phyloP scores from a whole-genome alignment of 2,888 invertebrate genomes.

The Drosophila fungiperda region DNA sequence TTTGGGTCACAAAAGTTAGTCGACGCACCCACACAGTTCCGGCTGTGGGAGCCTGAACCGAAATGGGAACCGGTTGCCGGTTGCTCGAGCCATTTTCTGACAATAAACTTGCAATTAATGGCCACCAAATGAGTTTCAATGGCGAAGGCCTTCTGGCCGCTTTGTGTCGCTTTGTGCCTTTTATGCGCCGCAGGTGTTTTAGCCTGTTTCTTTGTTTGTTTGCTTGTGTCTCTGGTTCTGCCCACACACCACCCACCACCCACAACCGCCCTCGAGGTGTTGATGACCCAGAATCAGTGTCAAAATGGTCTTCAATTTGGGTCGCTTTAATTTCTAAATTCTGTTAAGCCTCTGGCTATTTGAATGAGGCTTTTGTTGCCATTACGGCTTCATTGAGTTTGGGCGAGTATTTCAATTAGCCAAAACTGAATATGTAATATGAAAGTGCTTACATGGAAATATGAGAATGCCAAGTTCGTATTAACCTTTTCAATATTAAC shows the following conservation, averaged over 20 bases:
- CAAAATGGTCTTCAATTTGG: conserved; percentile 15
- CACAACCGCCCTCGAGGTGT: conserved; percentile 19
- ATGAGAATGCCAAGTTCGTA: not conserved
- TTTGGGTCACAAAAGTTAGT: conserved; percentile 4
- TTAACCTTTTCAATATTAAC: not conserved
- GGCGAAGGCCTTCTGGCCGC: conserved; percentile 38
- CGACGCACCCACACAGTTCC: conserved; percentile 7
- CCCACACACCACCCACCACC: not conserved
- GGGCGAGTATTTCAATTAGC: conserved; percentile 2
- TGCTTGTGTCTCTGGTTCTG: conserved; percentile 11
- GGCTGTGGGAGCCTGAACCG: not conserved
- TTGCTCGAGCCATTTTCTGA: conserved; percentile 59
- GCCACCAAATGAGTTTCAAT: conserved; percentile 59
- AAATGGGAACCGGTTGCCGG: not conserved
- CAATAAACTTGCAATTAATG: conserved; percentile 75
- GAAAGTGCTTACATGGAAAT: not conserved
- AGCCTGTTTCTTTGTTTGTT: conserved; percentile 37
- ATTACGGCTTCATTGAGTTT: conserved; percentile 7
- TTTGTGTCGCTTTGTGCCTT: conserved; percentile 30
- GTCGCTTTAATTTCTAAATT: conserved; percentile 20
- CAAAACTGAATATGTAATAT: not conserved
- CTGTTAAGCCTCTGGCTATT: conserved; percentile 16
- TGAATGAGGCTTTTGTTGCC: conserved; percentile 6
- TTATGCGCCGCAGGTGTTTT: conserved; percentile 45
- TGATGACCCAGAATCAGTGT: conserved; percentile 23